Conservation (phyloP, 64 coral and sea anemone genomes). For the Actinia equina region DNA sequence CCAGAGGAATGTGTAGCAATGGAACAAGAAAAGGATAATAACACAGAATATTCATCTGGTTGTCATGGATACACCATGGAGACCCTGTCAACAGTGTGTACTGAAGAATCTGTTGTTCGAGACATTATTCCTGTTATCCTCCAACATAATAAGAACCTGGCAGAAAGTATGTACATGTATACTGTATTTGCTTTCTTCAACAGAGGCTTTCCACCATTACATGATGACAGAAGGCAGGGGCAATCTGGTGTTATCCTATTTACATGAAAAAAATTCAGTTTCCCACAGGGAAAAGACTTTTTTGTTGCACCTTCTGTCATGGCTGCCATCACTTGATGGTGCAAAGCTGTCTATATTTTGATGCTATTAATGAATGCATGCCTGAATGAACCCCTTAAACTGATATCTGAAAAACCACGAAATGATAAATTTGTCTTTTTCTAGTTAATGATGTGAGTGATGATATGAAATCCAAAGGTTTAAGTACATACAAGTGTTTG, state of each 20-base stretch:
- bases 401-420: background rate
- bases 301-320: too few species aligned
- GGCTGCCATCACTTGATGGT: too few species aligned
- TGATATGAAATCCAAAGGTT: background rate
- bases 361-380: background rate
- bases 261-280: too few species aligned
- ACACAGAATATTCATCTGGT: background rate
- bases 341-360: background rate
- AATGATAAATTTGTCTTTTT: background rate
- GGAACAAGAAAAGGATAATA: background rate
- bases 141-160: constrained; percentile 20
- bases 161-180: constrained; percentile 32
- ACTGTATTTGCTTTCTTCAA: background rate
- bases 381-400: too few species aligned
- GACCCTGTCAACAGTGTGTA: constrained; percentile 42
- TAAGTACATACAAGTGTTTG: constrained; percentile 22
- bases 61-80: constrained; percentile 33
- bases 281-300: too few species aligned
- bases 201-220: too few species aligned
- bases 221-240: too few species aligned
- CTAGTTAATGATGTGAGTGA: background rate
- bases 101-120: constrained; percentile 34
- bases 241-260: too few species aligned
- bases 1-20: background rate
- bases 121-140: constrained; percentile 42